Evolutionary conservation across 1,140 invertebrate species (phyloP).

Genomic region (Drosophila kurseongensis): DNA sequence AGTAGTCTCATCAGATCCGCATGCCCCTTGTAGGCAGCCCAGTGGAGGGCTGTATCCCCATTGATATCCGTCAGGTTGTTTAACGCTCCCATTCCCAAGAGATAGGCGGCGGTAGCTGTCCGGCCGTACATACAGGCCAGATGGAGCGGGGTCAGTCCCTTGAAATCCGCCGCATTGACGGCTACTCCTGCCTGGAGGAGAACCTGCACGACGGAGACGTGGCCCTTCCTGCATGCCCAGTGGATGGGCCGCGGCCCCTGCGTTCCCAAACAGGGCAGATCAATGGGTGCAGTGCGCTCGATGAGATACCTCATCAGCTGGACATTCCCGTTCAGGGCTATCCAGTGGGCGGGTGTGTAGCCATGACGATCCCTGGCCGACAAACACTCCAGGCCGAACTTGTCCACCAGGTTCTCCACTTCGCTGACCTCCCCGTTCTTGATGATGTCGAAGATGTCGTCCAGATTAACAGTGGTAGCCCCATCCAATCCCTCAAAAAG

Average conservation of each 20-base stretch:
- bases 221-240: conserved; percentile 94
- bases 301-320: conserved; percentile 94
- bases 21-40: conserved; percentile 96
- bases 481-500: conserved; percentile 83
- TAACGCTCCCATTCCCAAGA: conserved; percentile 94
- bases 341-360: conserved; percentile 96
- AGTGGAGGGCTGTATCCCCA: conserved; percentile 96
- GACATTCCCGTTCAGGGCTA: conserved; percentile 93
- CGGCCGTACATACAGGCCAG: conserved; percentile 97
- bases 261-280: conserved; percentile 94
- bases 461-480: conserved; percentile 84
- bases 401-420: conserved; percentile 91
- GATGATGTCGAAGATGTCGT: conserved; percentile 84
- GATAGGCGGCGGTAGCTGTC: conserved; percentile 93
- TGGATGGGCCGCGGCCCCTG: conserved; percentile 95
- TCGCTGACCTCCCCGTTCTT: conserved; percentile 88
- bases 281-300: conserved; percentile 92
- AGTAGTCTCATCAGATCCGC: conserved; percentile 93
- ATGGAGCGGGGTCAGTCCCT: conserved; percentile 95
- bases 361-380: conserved; percentile 94
- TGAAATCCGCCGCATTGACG: conserved; percentile 95
- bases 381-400: conserved; percentile 89
- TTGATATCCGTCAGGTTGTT: conserved; percentile 95
- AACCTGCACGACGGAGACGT: conserved; percentile 92
- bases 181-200: conserved; percentile 93